A percentile compares a stretch with the other conserved stretches of the same genome.
Evolutionary conservation across 2,113 vertebrate species (phyloP).

Genomic region (Tringa solitaria): DNA sequence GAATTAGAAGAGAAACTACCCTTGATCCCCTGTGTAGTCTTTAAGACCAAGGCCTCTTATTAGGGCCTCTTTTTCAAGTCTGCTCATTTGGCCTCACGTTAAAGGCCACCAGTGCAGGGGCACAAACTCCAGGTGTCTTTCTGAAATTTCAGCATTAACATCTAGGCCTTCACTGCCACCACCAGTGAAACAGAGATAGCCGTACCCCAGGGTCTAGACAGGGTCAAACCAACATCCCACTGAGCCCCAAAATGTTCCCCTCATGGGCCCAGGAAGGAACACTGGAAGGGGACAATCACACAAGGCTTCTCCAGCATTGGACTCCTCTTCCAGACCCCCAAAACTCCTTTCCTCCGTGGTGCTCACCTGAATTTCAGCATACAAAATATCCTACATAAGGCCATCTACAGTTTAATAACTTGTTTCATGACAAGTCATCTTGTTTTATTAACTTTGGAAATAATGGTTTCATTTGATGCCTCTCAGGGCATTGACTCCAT

Average conservation of each 20-base stretch:
- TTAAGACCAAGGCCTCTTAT: not conserved
- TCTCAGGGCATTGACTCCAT: not conserved
- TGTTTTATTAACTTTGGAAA: not conserved
- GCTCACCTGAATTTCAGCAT: not conserved
- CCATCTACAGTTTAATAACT: not conserved
- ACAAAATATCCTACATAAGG: not conserved
- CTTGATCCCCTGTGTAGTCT: not conserved
- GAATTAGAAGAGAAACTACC: not conserved
- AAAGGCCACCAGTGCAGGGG: not conserved
- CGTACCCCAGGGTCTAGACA: not conserved
- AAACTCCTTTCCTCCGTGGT: not conserved
- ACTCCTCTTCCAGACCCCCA: not conserved
- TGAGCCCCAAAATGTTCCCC: not conserved
- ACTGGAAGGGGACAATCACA: not conserved
- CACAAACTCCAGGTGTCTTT: not conserved
- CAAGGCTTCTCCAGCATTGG: not conserved
- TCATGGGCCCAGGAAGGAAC: accelerated
- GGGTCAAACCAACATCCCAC: accelerated
- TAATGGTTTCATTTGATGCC: not conserved
- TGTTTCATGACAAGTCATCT: not conserved
- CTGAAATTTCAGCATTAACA: not conserved
- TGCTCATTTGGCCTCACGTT: not conserved
- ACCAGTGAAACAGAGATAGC: not conserved
- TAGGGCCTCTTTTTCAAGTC: not conserved
- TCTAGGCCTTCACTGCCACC: not conserved